phyloP scores from a whole-genome alignment of 2,797 vertebrate genomes.

The Notolabrus celidotus region DNA sequence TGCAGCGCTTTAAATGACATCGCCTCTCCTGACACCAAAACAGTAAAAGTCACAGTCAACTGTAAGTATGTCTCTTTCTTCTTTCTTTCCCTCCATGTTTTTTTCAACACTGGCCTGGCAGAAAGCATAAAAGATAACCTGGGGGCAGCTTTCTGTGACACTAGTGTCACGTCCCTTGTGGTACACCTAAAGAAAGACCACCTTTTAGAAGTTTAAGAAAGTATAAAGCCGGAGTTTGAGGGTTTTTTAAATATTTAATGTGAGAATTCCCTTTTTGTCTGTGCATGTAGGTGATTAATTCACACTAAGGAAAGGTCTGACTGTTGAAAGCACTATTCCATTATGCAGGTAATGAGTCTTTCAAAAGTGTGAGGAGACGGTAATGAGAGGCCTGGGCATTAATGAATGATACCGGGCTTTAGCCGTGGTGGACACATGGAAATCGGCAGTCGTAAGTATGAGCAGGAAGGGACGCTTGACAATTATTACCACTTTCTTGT shows the following conservation, averaged over 20 bases:
- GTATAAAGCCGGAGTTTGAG: constrained; percentile 61
- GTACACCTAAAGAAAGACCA: constrained; percentile 64
- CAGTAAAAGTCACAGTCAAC: constrained; percentile 97
- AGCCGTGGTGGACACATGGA: constrained; percentile 79
- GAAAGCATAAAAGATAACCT: constrained; percentile 34
- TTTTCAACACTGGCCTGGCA: constrained; percentile 26
- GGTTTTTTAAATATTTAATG: constrained; percentile 87
- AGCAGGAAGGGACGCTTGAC: constrained; percentile 65
- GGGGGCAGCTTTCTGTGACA: constrained; percentile 40
- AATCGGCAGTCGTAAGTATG: constrained; percentile 63
- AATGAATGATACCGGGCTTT: constrained; percentile 87
- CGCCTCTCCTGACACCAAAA: constrained; percentile 93
- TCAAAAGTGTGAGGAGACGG: constrained; percentile 87
- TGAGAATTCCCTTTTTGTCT: constrained; percentile 88
- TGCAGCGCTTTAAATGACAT: constrained; percentile 97
- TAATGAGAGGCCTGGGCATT: constrained; percentile 87
- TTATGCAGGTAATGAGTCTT: constrained; percentile 92
- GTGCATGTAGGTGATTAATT: constrained; percentile 86
- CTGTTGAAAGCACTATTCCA: constrained; percentile 86
- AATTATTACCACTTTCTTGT: constrained; percentile 72
- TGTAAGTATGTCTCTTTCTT: constrained; percentile 90
- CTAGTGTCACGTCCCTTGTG: constrained; percentile 66
- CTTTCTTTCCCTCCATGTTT: constrained; percentile 16
- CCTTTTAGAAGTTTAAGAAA: constrained; percentile 84
- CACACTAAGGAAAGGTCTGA: constrained; percentile 84